These are phyloP conservation scores for Trinectes maculatus DNA, from an alignment of 2,113 vertebrate species.

Conservation along the genomic window DNA sequence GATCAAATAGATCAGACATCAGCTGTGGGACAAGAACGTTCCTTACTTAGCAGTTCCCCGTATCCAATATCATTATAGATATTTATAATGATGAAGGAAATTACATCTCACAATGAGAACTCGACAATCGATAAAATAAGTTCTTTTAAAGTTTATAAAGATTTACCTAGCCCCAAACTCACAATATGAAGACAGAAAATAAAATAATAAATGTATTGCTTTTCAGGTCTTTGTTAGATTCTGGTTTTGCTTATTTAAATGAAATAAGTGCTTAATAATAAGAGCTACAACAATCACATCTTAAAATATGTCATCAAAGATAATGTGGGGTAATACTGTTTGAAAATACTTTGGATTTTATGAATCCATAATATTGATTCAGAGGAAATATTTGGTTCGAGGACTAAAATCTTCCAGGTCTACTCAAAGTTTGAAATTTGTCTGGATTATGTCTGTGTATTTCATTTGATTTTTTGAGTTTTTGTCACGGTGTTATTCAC, in stretches of 20 bases:
- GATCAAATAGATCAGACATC: not conserved
- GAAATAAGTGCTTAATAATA: not conserved
- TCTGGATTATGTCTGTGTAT: conserved; percentile 48
- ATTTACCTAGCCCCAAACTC: too few relatives aligned
- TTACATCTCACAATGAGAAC: too few relatives aligned
- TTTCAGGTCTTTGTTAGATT: not conserved
- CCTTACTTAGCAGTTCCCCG: not conserved
- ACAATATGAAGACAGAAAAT: not conserved
- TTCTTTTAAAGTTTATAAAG: too few relatives aligned
- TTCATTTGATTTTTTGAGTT: conserved; percentile 26
- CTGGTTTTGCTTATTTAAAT: not conserved
- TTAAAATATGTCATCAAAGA: too few relatives aligned
- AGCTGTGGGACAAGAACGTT: not conserved
- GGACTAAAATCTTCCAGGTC: not conserved
- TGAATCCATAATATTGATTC: not conserved
- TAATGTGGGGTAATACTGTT: too few relatives aligned
- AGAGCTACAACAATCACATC: too few relatives aligned
- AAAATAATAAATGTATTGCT: not conserved
- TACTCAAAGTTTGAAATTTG: not conserved
- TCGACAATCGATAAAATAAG: too few relatives aligned
- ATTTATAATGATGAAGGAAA: not conserved
- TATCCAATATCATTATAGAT: not conserved
- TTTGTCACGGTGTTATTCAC: conserved; percentile 60
- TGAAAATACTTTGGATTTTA: too few relatives aligned
- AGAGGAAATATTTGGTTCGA: not conserved